Conservation (phyloP, 1,140 invertebrate species). For the Drusus annulatus region DNA sequence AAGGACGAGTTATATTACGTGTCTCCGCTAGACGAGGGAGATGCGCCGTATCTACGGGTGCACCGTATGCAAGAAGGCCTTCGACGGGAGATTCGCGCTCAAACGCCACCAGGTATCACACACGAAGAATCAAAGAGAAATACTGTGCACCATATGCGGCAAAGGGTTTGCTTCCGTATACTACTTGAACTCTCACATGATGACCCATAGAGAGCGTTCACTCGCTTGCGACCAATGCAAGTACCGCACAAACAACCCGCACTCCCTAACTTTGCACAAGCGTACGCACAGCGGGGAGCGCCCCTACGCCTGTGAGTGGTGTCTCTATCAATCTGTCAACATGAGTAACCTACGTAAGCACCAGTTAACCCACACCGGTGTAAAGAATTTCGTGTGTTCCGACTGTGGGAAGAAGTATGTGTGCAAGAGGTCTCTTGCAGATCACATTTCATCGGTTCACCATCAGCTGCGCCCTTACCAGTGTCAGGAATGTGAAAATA, state of each 20-base stretch:
- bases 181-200: background rate
- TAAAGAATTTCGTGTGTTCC: background rate
- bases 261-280: background rate
- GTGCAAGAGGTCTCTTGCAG: no score
- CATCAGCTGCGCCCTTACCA: no score
- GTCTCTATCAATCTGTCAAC: background rate
- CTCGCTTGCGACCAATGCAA: conserved; percentile 14
- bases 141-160: background rate
- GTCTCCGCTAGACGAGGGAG: no score
- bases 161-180: background rate
- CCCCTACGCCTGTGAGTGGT: conserved; percentile 13
- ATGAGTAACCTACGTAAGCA: background rate
- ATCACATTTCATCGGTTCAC: no score
- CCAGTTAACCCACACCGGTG: conserved; percentile 1
- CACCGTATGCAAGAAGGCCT: no score
- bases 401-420: no score
- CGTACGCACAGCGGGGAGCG: conserved; percentile 7
- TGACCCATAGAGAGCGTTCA: background rate
- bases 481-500: no score
- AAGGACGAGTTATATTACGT: no score
- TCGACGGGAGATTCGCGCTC: no score
- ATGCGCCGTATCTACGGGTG: no score
- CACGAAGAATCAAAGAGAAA: no score
- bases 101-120: no score
- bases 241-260: conserved; percentile 12